Base-by-base conservation (phyloP, 2,797 vertebrate species). In the Choloepus didactylus region DNA sequence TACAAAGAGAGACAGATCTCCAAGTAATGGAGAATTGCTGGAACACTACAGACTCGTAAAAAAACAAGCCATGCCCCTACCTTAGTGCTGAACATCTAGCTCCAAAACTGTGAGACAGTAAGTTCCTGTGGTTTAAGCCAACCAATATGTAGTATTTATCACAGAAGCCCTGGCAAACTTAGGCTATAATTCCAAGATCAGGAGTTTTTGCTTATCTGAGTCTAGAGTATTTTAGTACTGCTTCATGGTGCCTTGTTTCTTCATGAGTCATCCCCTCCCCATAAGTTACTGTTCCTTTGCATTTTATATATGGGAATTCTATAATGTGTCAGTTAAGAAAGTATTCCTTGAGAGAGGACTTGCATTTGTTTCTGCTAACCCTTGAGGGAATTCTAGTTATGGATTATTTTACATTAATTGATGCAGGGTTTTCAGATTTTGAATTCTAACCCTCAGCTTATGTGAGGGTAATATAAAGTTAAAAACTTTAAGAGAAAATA, bases 341-440 rank as follows among this genome's bases (percentile, higher is more conserved):
- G 18, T 27, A 64, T 89, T 88, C 41, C 38, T 93, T 80, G 15
- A 81, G 29, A 86, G 41, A 92, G 21, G 23, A 91, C 76, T 93
- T 70, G n/a, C 62, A 67, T 86, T 95, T 84, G 44, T 59, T 87
- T 80, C 72, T 87, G 35, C 46, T 41, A 66, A 70, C 51, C 49
- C 54, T 85, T n/a, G 18, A 85, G 41, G 62, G 18, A 81, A 86
- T 38, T 77, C 23, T 73, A 72, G 54, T n/a, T 19, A 15, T 60
- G 67, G 81, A 56, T 81, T 60, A 66, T 54, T 93, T 86, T 72
- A 88, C 5, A 56, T 77, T 95, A 79, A 41, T 91, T 84, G 29
- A 76, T 35, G 88, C 59, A 88, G 51, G 49, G 70, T 9, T 75
- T 89, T 70, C 67, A 82, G 16, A 3, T 59, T 31, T 1, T 81